Conservation (phyloP, 1,140 invertebrate species). For the Aphidius ervi region DNA sequence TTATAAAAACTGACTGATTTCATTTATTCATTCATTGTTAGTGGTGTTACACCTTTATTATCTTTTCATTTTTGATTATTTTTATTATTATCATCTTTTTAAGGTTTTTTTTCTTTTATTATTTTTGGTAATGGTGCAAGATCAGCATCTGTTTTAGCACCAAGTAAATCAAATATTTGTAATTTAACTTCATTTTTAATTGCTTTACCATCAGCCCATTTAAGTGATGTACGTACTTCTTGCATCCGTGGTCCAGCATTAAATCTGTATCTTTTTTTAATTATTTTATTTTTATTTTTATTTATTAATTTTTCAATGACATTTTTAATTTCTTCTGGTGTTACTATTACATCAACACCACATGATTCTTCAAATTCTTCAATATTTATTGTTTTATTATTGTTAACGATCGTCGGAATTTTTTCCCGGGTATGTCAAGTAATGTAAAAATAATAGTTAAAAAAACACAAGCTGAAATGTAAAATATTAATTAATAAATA, state of each 20-base stretch:
- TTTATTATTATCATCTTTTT: slow-evolving; percentile 42
- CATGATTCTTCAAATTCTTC: slow-evolving; percentile 75
- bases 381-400: slow-evolving; percentile 65
- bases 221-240: slow-evolving; percentile 71
- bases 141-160: slow-evolving; percentile 89
- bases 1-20: slow-evolving; percentile 90
- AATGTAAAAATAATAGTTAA: no score
- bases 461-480: no score
- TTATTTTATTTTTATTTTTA: slow-evolving; percentile 67
- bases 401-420: no score
- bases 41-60: slow-evolving; percentile 26
- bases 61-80: slow-evolving; percentile 23
- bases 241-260: slow-evolving; percentile 83
- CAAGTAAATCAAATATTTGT: slow-evolving; percentile 82
- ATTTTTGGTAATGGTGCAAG: slow-evolving; percentile 64
- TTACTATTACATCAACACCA: slow-evolving; percentile 84
- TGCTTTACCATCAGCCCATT: slow-evolving; percentile 93
- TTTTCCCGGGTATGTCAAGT: no score
- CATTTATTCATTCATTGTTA: slow-evolving; percentile 84
- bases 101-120: slow-evolving; percentile 59
- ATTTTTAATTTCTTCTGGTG: slow-evolving; percentile 83
- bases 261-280: slow-evolving; percentile 81
- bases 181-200: slow-evolving; percentile 91
- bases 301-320: slow-evolving; percentile 69
- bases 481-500: no score